Percentiles rank a stretch among this genome's conserved stretches.
Evolutionary conservation across 2,888 invertebrate genomes (phyloP).

Genomic region (Tenodera sinensis): DNA sequence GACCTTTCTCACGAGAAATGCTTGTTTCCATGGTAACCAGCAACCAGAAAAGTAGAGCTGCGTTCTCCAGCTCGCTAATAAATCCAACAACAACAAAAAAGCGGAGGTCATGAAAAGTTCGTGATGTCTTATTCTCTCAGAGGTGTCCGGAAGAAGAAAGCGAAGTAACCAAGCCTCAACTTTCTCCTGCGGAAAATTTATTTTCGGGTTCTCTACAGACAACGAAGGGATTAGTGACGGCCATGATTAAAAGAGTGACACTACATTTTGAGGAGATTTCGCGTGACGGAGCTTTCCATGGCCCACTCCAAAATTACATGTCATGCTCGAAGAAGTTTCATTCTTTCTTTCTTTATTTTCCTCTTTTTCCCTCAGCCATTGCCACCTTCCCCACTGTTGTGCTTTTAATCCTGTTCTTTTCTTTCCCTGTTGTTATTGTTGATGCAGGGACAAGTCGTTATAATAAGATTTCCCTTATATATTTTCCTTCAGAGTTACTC

Average conservation of each 20-base stretch:
- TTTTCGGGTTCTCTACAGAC: neutral
- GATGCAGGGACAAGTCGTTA: neutral
- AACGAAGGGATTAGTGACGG: neutral
- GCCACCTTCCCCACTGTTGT: neutral
- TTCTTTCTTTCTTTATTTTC: neutral
- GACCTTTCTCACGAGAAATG: neutral
- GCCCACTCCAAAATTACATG: neutral
- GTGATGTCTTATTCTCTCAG: neutral
- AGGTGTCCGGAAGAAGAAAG: neutral
- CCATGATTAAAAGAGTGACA: neutral
- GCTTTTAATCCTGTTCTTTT: neutral
- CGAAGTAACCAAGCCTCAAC: neutral
- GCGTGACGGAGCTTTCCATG: neutral
- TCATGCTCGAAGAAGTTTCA: neutral
- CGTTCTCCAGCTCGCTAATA: neutral
- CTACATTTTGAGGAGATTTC: neutral
- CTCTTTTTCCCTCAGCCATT: neutral
- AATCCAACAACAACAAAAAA: neutral
- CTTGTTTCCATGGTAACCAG: neutral
- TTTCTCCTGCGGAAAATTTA: neutral
- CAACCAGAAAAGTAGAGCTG: neutral
- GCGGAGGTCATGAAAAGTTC: neutral
- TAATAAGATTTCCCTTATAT: conserved; percentile 11
- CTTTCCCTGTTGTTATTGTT: neutral
- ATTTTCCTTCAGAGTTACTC: neutral